A percentile compares a stretch with the other conserved stretches of the same genome.
These are phyloP conservation scores for Lithosia quadra DNA, from an alignment of 2,888 invertebrate genomes.

Conservation along the genomic window DNA sequence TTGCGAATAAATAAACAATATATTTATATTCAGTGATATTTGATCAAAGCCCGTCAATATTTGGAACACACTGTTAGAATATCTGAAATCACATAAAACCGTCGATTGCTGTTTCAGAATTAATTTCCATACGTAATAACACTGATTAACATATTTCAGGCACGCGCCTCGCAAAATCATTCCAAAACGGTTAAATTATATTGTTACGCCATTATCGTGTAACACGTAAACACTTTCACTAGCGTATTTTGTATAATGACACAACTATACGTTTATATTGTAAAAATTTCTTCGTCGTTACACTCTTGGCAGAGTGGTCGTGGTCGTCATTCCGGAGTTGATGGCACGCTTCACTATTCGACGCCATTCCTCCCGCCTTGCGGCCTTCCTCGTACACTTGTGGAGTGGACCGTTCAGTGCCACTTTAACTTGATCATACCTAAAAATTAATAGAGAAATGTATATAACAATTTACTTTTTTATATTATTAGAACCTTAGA, in stretches of 20 bases:
- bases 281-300: no score
- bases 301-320: no score
- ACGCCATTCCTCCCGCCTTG: no score
- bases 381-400: no score
- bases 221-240: not conserved
- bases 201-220: constrained; percentile 12
- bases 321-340: no score
- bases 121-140: constrained; percentile 53
- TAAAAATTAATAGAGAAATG: no score
- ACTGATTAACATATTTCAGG: constrained; percentile 55
- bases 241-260: not conserved
- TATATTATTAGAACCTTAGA: no score
- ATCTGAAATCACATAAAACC: constrained; percentile 42
- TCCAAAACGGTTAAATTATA: constrained; percentile 22
- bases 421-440: no score
- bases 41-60: constrained; percentile 3
- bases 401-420: no score
- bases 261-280: not conserved
- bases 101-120: constrained; percentile 45
- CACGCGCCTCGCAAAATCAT: constrained; percentile 35
- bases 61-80: constrained; percentile 20
- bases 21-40: not conserved
- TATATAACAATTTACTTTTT: no score
- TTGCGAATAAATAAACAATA: not conserved
- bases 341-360: no score